Base-by-base conservation (phyloP, 2,797 vertebrate species). In the Propithecus deckenii region DNA sequence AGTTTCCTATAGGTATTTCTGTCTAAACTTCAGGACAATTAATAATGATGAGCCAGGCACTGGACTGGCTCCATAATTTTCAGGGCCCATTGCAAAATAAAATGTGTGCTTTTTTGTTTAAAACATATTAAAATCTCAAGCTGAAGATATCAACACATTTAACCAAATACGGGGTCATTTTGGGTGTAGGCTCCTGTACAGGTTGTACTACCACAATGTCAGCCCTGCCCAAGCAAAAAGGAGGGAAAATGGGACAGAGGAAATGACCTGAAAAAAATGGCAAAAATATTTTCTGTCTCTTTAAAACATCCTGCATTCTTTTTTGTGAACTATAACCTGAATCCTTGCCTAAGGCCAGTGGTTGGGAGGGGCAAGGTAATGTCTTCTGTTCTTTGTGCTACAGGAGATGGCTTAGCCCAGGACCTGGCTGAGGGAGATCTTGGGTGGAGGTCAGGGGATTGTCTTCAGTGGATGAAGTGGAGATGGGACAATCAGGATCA, bases 201-300 rank as follows among this genome's bases (percentile, higher is more conserved):
- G 0, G 0, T 43, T 8, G 0, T 4, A 67, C 5, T 25, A 1
- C 10, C 2, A 38, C 0, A 6, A 74, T 43, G 12, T 46, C 7
- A 67, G 14, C 30, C 25, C 23, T 13, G 23, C 4, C 1, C 20
- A 46, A 74, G 28, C 0, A 41, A 50, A 17, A 41, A 6, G 30
- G n/a, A 18, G 4, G 4, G 12, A 75, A 71, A 13, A 9, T 25
- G 22, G 9, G 4, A 57, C 9, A 57, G 55, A 25, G 23, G 22
- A 23, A 25, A 57, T 57, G 55, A 22, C 55, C 23, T 57, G 55
- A 57, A 57, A 57, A 57, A 57, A 25, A 22, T 4, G 55, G 9
- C 8, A 25, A 57, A 11, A 57, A 57, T 57, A 57, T 57, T 57
- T 25, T 57, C 22, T 57, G 55, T 57, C 55, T 57, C 22, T 57